These are phyloP conservation scores for Papilio machaon DNA, from an alignment of 1,140 invertebrate species.

Conservation along the genomic window DNA sequence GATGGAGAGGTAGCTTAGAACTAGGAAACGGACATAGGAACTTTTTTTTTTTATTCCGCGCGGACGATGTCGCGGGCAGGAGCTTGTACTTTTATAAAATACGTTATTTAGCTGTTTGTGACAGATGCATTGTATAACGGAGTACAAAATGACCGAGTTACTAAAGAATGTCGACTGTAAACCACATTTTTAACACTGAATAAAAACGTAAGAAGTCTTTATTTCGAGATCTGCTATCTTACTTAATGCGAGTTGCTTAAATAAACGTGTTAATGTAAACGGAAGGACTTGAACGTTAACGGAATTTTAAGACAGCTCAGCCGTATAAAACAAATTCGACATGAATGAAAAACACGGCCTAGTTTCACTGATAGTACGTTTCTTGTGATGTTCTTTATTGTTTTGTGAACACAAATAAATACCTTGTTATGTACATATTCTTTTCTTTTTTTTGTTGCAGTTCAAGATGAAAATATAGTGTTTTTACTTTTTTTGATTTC, in stretches of 20 bases:
- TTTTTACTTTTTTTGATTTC: not conserved
- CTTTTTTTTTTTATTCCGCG: too few species aligned
- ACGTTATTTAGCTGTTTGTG: not conserved
- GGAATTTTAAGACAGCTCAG: slow-evolving; percentile 12
- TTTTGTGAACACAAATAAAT: not conserved
- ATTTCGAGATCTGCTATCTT: slow-evolving; percentile 3
- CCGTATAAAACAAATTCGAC: slow-evolving; percentile 26
- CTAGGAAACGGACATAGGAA: too few species aligned
- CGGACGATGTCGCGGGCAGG: too few species aligned
- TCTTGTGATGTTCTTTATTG: slow-evolving; percentile 25
- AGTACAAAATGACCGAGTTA: slow-evolving; percentile 3
- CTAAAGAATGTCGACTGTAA: slow-evolving; percentile 5
- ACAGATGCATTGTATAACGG: not conserved
- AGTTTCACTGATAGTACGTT: slow-evolving; percentile 31
- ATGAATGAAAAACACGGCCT: slow-evolving; percentile 28
- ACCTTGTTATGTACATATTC: not conserved
- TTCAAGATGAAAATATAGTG: not conserved
- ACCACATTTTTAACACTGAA: not conserved
- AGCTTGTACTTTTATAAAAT: not conserved
- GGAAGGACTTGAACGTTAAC: slow-evolving; percentile 27
- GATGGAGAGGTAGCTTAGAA: too few species aligned
- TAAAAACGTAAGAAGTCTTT: slow-evolving; percentile 1
- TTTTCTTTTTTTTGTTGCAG: not conserved
- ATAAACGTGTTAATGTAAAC: slow-evolving; percentile 30
- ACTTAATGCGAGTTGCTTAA: slow-evolving; percentile 6